Conservation (phyloP, 1,140 invertebrate species). For the Heterodera schachtii region DNA sequence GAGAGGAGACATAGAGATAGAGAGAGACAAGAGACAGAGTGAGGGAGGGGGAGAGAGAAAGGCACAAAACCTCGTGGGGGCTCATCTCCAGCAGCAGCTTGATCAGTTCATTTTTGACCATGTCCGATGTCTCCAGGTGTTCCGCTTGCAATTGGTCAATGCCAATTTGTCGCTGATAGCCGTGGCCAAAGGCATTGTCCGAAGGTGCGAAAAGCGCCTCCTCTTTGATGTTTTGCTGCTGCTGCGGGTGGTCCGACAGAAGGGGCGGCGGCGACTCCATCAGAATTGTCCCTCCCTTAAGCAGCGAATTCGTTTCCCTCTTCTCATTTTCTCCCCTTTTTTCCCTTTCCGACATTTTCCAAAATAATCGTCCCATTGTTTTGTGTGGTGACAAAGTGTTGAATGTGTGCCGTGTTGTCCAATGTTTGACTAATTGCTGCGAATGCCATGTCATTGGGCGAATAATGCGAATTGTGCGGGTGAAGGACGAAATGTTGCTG, state of each 20-base stretch:
- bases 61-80: conserved; percentile 22
- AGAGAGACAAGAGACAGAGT: too few relatives aligned
- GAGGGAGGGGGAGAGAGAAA: too few relatives aligned
- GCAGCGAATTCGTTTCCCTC: background rate
- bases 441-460: background rate
- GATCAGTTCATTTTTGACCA: conserved; percentile 48
- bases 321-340: background rate
- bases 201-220: conserved; percentile 29
- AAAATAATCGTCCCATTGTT: background rate
- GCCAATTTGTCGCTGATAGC: background rate
- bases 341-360: background rate
- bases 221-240: conserved; percentile 33
- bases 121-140: conserved; percentile 4
- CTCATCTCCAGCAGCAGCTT: conserved; percentile 48
- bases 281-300: background rate
- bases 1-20: too few relatives aligned
- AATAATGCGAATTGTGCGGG: background rate
- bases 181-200: background rate
- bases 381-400: background rate
- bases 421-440: background rate
- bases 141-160: background rate
- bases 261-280: conserved; percentile 4
- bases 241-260: conserved; percentile 8
- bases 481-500: background rate
- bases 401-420: background rate